Percentiles rank a stretch among this genome's conserved stretches.
Conservation (phyloP, 2,888 invertebrate species). For the Cepaea hortensis region DNA sequence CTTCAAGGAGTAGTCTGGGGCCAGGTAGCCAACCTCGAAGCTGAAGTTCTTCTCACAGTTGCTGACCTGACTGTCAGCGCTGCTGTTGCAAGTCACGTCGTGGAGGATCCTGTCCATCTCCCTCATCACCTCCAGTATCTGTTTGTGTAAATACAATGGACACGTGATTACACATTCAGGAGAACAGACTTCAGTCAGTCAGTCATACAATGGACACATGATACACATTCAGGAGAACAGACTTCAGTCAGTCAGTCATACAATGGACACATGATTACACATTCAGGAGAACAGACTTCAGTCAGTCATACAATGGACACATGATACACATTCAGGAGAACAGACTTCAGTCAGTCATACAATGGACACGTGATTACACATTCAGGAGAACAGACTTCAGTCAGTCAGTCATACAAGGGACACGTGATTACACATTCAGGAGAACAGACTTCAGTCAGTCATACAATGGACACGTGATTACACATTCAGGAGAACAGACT, state of each 20-base stretch:
- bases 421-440: no score
- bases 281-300: no score
- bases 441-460: no score
- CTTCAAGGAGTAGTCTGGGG: slow-evolving; percentile 65
- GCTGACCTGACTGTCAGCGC: slow-evolving; percentile 57
- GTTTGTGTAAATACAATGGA: neutral
- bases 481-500: no score
- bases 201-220: no score
- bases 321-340: no score
- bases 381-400: no score
- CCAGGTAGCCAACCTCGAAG: slow-evolving; percentile 71
- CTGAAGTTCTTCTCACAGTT: slow-evolving; percentile 68
- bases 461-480: no score
- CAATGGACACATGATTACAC: neutral
- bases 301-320: no score
- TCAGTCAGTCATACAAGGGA: no score
- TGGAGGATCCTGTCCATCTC: slow-evolving; percentile 66
- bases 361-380: neutral
- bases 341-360: neutral
- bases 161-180: neutral
- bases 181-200: no score
- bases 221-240: no score
- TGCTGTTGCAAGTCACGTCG: slow-evolving; percentile 56
- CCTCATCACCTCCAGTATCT: slow-evolving; percentile 64
- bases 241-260: neutral